Evolutionary conservation across 2,888 invertebrate species (phyloP).

Genomic region (Rhopalosiphum nymphaeae): DNA sequence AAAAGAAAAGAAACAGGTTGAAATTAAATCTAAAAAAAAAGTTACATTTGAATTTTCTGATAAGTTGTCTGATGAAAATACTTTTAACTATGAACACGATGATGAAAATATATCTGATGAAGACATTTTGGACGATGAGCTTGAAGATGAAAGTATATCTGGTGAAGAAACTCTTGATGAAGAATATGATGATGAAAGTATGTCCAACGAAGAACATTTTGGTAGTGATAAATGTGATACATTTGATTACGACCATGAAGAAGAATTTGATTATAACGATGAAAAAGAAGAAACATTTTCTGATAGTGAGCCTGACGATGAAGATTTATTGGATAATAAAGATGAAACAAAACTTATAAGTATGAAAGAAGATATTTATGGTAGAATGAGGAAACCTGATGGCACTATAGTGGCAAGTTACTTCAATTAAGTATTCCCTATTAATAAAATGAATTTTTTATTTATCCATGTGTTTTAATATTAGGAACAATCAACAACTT

Average conservation of each 20-base stretch:
- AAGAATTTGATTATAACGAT: conserved; percentile 67
- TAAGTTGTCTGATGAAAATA: conserved; percentile 65
- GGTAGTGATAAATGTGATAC: conserved; percentile 66
- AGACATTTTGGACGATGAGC: conserved; percentile 64
- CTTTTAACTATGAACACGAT: conserved; percentile 69
- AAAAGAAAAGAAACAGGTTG: conserved; percentile 56
- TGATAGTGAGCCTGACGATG: conserved; percentile 61
- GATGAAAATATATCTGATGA: conserved; percentile 66
- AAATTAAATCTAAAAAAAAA: conserved; percentile 64
- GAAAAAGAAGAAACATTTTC: conserved; percentile 67
- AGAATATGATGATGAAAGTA: conserved; percentile 68
- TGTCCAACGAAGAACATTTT: conserved; percentile 65
- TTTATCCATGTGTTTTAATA: conserved; percentile 18
- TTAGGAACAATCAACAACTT: conserved; percentile 69
- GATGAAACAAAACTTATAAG: conserved; percentile 67
- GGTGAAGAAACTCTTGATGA: conserved; percentile 66
- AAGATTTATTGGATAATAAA: conserved; percentile 60
- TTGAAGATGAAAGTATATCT: conserved; percentile 49
- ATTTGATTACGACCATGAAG: conserved; percentile 66
- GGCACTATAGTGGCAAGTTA: conserved; percentile 80
- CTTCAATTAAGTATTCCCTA: conserved; percentile 47
- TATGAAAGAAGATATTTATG: conserved; percentile 93
- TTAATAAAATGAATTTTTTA: background rate
- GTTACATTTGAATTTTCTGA: conserved; percentile 16
- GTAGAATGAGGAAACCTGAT: conserved; percentile 83